Evolutionary conservation across 1,140 invertebrate species (phyloP), one percentile per base, ranked within the genome.

Genomic region (Drosophila burlai): DNA sequence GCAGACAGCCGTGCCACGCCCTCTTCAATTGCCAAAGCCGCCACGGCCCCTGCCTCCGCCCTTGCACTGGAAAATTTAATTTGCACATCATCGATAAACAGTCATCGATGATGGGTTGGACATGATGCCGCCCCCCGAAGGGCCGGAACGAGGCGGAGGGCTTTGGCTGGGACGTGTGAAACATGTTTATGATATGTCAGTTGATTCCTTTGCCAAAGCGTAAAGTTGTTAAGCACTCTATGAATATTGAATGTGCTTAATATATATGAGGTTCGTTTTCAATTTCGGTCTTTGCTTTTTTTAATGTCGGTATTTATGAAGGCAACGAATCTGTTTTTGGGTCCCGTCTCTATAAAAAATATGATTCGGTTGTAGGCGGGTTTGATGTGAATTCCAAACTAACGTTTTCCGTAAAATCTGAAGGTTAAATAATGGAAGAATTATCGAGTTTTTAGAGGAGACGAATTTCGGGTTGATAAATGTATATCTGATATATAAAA

Each of bases 21-120:
- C 59, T n/a, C 16, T 50, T n/a, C n/a, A 52, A 31, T 58, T 72
- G 49, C 31, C 36, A 43, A 31, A 46, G 67, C 63, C 60, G 38
- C 24, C 43, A 49, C 47, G 43, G 38, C n/a, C 60, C 42, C 7
- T 11, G 4, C n/a, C 43, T 21, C 59, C 60, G 38, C 21, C 49
- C 49, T 52, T 67, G 52, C 71, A 77, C 73, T 73, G 60, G 42
- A 60, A 83, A 83, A 83, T 87, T 87, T 87, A 87, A 87, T 87
- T 87, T 87, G 76, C 83, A 87, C 83, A 87, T 83, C 83, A 81
- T 87, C 76, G 80, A 87, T 87, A 87, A 89, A 87, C 73, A 83
- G 73, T 80, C 42, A 55, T 64, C 80, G 47, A 49, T 64, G 62
- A 67, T 50, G 75, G 49, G 49, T 29, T 16, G 29, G 52, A 29